A percentile compares a stretch with the other conserved stretches of the same genome.
phyloP scores from a whole-genome alignment of 2,113 vertebrate species.

The Ptyas mucosa region DNA sequence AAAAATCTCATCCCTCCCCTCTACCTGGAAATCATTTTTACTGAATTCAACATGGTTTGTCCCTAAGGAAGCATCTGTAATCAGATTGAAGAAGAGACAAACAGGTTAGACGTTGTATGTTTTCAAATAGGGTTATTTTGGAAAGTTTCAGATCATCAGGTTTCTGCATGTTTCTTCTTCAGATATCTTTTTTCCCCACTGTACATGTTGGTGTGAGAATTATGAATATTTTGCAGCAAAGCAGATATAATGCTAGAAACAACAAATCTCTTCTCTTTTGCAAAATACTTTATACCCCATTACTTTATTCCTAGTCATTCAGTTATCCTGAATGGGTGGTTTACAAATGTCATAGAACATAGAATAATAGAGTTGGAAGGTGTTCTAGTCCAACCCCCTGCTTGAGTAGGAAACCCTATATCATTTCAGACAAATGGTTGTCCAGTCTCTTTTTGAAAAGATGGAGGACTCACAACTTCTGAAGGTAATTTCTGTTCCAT shows the following conservation, averaged over 20 bases:
- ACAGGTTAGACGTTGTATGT: not conserved
- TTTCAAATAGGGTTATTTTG: not conserved
- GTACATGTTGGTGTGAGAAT: not conserved
- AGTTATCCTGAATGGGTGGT: not conserved
- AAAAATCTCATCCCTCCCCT: not conserved
- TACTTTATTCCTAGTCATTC: not conserved
- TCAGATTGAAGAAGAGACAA: constrained; percentile 27
- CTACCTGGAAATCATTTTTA: not conserved
- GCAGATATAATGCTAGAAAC: not conserved
- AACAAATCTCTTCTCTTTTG: not conserved
- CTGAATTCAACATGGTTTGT: not conserved
- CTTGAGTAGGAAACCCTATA: no score
- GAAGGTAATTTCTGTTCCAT: no score
- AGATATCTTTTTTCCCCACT: not conserved
- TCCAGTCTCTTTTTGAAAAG: no score
- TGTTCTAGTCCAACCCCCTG: no score
- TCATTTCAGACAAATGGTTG: no score
- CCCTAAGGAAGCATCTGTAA: not conserved
- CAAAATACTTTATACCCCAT: not conserved
- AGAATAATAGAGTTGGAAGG: no score
- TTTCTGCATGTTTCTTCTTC: not conserved
- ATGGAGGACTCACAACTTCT: no score
- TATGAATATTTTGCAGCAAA: not conserved
- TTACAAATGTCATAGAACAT: not conserved
- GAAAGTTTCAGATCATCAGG: not conserved